Evolutionary conservation across 92 coral and sea anemone genomes (phyloP), one percentile per base, ranked within the genome.

Genomic region (Isaurus tuberculatus): DNA sequence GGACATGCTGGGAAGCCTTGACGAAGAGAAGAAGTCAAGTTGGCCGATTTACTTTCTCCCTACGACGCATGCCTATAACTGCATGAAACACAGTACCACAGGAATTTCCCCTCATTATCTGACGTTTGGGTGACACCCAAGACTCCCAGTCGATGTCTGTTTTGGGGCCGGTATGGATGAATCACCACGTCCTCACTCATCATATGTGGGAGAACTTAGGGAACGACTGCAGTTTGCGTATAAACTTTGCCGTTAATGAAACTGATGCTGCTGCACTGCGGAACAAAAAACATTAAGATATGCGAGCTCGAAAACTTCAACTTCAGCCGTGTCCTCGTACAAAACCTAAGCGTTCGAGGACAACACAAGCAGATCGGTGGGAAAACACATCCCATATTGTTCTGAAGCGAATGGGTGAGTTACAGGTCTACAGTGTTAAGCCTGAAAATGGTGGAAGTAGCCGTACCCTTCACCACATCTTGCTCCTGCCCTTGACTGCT

Each of bases 51-150:
- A 72, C 53, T 7, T 72, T 16, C 40, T 34, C 23, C 48, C 33
- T 25, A 72, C 37, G 49, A 28, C 58, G n/a, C 79, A 72, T 72
- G 79, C 79, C 79, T 72, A 72, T 51, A 72, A 72, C 79, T 40
- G 79, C 79, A 72, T 37, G 61, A 32, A 19, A n/a, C 79, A 72
- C 33, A 37, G 32, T 19, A 40, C 55, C 16, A 72, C 79, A 32
- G 29, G 55, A n/a, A n/a, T n/a, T n/a, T n/a, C 88, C 0, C 90
- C 86, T 0, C 84, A 80, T 55, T 86, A 36, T 34, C 31, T 86
- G 57, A 84, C 83, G 25, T 86, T 82, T 36, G 86, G 88, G 9
- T 49, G 90, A 14, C 51, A 36, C 27, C 74, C 74, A 0, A 25
- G 53, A 0, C 74, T 69, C 49, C 74, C 74, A 69, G 29, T 69